A percentile compares a stretch with the other conserved stretches of the same genome.
These are phyloP conservation scores for Griposia aprilina DNA, from an alignment of 2,888 invertebrate genomes.

Conservation along the genomic window DNA sequence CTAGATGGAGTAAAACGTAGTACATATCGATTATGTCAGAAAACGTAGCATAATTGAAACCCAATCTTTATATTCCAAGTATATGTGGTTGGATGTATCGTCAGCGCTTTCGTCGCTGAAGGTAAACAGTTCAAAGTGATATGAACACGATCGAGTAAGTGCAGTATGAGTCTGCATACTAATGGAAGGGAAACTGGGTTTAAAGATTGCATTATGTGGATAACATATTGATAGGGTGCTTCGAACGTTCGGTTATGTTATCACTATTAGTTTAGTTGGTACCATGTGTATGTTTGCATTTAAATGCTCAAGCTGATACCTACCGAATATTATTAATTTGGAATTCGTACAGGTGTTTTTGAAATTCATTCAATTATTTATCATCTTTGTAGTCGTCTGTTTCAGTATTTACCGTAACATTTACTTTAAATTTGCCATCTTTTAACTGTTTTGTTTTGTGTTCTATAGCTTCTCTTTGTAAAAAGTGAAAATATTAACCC, in stretches of 20 bases:
- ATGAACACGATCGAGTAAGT: constrained; percentile 53
- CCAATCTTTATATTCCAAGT: constrained; percentile 30
- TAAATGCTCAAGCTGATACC: too few relatives aligned
- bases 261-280: background rate
- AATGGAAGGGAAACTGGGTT: constrained; percentile 43
- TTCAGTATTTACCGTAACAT: background rate
- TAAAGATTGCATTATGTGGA: constrained; percentile 52
- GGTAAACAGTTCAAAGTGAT: constrained; percentile 57
- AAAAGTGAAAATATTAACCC: constrained; percentile 24
- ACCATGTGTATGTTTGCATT: too few relatives aligned
- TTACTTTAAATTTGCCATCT: background rate
- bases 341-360: background rate
- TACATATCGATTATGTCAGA: constrained; percentile 15
- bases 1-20: constrained; percentile 33
- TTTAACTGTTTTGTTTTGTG: background rate
- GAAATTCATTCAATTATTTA: background rate
- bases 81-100: constrained; percentile 34
- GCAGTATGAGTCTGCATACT: constrained; percentile 61
- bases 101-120: constrained; percentile 48
- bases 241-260: constrained; percentile 26
- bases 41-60: constrained; percentile 38
- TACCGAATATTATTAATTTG: too few relatives aligned
- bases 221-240: constrained; percentile 36
- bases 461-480: background rate
- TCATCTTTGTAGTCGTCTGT: background rate